These are phyloP conservation scores for Bombyx huttoni DNA, from an alignment of 2,888 invertebrate genomes.

Conservation along the genomic window DNA sequence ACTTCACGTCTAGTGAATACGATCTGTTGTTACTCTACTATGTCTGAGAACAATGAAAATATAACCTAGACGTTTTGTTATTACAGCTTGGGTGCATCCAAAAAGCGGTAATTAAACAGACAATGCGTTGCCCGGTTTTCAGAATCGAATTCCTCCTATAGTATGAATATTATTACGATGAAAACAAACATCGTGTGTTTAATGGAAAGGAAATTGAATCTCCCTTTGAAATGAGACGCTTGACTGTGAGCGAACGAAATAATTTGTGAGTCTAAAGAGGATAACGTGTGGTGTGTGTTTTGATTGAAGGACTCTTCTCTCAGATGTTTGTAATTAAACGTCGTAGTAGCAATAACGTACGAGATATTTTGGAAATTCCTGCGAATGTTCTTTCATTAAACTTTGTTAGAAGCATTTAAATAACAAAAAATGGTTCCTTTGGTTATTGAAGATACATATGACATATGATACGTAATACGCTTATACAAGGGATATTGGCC, in stretches of 20 bases:
- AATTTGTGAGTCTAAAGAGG: background rate
- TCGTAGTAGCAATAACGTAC: background rate
- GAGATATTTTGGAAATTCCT: background rate
- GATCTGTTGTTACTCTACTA: no score
- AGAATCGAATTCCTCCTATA: background rate
- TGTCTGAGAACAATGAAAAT: background rate
- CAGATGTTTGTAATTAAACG: background rate
- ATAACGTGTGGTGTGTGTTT: background rate
- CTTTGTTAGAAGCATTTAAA: background rate
- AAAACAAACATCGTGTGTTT: background rate
- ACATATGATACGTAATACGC: no score
- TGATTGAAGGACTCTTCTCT: background rate
- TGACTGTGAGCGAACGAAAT: background rate
- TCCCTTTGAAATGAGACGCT: background rate
- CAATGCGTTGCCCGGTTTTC: background rate
- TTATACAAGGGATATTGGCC: no score
- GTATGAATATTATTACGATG: background rate
- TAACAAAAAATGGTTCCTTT: no score
- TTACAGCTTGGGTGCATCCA: background rate
- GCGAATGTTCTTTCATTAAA: background rate
- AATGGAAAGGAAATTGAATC: background rate
- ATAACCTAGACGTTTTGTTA: background rate
- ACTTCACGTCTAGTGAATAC: no score
- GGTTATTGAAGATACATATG: no score
- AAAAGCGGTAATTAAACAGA: background rate